Evolutionary conservation across 2,888 invertebrate genomes (phyloP), one percentile per base, ranked within the genome.

Genomic region (Tetramorium bicarinatum): DNA sequence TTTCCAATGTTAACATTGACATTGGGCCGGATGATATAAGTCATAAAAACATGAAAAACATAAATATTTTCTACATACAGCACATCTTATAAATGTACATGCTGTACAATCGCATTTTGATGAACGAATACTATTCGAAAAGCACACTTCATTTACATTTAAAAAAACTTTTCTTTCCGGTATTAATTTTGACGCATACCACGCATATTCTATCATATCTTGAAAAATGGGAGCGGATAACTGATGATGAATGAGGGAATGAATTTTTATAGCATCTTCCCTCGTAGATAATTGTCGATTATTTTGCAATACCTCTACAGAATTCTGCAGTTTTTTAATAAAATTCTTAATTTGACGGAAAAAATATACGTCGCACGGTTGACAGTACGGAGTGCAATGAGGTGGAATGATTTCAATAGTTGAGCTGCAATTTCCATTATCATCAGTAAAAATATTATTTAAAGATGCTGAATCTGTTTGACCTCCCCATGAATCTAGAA

Each of bases 401-500:
- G 49, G n/a, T 52, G 29, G 29, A 34, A 69, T 69, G 29, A 67
- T 18, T 47, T 67, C 18, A 3, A 67, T 18, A 7, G 29, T 67
- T 18, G 49, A 67, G 1, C 1, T 52, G 18, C 67, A 69, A 52
- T 69, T 69, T 1, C 52, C 38, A n/a, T 15, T 38, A 38, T 85
- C 62, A 67, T 85, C 62, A 25, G 61, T 38, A 56, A 86, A 83
- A 41, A 71, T 47, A 15, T 56, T 75, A 66, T 82, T 49, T n/a
- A 74, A 82, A 7, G 64, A 8, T 72, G 44, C 13, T 6, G 82
- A 38, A 25, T 85, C 81, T 47, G 77, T 85, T 61, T 85, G 69
- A 9, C 86, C 85, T n/a, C 74, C 74, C 82, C 84, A 85, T 15
- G 75, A 86, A 44, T 85, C 82, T 0, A 86, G 15, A 9, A 82